Base-by-base conservation (phyloP, 1,140 invertebrate genomes). In the Formica selysi region DNA sequence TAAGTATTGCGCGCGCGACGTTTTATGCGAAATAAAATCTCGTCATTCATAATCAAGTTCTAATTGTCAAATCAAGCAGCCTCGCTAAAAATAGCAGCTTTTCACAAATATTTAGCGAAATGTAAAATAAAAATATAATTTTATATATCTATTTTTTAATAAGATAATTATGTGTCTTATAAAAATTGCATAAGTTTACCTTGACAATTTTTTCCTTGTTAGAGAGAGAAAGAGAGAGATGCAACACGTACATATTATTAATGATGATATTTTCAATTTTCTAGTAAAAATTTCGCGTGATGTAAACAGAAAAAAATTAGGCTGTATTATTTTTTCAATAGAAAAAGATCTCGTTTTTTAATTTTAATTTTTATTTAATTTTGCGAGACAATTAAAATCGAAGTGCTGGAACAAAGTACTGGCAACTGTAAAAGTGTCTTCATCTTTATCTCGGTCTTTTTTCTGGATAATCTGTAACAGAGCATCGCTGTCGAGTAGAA, bases 391-490 rank as follows among this genome's bases (percentile, higher is more conserved):
- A 83, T 61, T 81, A 36, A 32, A 61, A 48, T 86, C 54, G 59
- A 62, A 81, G 89, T 85, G 85, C 38, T 80, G 74, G 86, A 84
- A 74, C 32, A 32, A 32, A 32, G 32, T 32, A 32, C 32, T 32
- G 78, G 67, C 38, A 79, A 44, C 26, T 11, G 26, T 41, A 26
- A 8, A 29, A 32, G 62, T 67, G 41, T 89, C 86, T 90, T 90
- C 51, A 51, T 87, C 74, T 22, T 61, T 48, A 65, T 79, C 54
- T 62, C 57, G 51, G 26, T 2, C 26, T 80, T 88, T 76, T 51
- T 70, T 83, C 38, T 10, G 41, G 73, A 16, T 85, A 89, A 89
- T 89, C 87, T 89, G 87, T 76, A 80, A 48, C 22, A 83, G 13
- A 51, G 54, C 64, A 65, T 71, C 57, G 70, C 41, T n/a, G 80